Evolutionary conservation across 2,888 invertebrate species (phyloP), one percentile per base, ranked within the genome.

Genomic region (Lordiphosa andalusiaca): DNA sequence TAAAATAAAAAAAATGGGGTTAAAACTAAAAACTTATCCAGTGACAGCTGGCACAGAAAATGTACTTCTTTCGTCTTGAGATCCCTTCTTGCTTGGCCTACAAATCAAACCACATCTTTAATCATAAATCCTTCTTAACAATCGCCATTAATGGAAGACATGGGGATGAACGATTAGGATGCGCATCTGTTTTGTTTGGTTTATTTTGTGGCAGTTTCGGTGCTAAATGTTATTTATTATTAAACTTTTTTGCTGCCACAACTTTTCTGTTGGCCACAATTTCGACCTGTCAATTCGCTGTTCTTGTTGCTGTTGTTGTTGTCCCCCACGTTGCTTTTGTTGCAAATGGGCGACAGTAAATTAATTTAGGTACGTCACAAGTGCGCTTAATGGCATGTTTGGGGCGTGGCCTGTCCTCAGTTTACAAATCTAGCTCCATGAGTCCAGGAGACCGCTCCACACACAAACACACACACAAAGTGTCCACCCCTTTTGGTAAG

Each of bases 211-310:
- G 39, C 44, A 13, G 52, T 39, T 12, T 61, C 44, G 52, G 53
- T 54, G 70, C 67, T 78, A 77, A 82, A 82, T 82, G 71, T 78
- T 78, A 82, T 77, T 77, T 82, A 77, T 78, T 72, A 82, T 80
- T 62, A 64, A 77, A 82, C 76, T 77, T 77, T 30, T 30, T 80
- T 69, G 59, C 50, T 54, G 78, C 61, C 56, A 47, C 57, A 74
- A 72, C 57, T 78, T 74, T 77, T 42, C 41, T 47, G 53, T 41
- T 40, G 35, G 52, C 62, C 23, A 65, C 63, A 69, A 54, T 54
- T 72, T 72, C 50, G 23, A 63, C 59, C 76, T 83, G 80, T 75
- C 80, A 75, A 82, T 49, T 62, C 58, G 35, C 47, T 58, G 40
- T 36, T 62, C 42, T 59, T 59, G 47, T 54, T 60, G 62, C 36